phyloP scores from a whole-genome alignment of 2,888 invertebrate genomes.

The Steinernema hermaphroditum region DNA sequence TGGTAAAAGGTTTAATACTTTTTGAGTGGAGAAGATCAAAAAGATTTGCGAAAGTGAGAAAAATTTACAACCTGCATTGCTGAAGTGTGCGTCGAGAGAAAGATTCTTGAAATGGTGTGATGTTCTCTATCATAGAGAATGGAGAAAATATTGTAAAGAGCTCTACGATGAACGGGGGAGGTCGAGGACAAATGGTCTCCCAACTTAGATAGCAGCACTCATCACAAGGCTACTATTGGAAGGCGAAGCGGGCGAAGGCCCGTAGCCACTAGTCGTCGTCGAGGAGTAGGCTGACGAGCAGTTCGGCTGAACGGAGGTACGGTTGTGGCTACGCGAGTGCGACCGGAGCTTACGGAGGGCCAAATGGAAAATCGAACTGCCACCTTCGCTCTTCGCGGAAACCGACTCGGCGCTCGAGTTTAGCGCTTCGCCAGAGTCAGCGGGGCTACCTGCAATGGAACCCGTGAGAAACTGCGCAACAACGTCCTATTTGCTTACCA shows the following conservation, averaged over 20 bases:
- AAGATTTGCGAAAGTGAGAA: too few species aligned
- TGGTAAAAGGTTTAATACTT: too few species aligned
- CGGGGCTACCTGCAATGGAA: slow-evolving; percentile 3
- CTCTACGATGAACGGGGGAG: too few species aligned
- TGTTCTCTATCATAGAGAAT: background rate
- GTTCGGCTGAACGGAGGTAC: slow-evolving; percentile 10
- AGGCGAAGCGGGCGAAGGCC: slow-evolving; percentile 8
- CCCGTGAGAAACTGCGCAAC: background rate
- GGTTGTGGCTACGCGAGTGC: background rate
- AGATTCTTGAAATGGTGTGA: too few species aligned
- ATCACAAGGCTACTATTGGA: background rate
- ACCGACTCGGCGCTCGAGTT: slow-evolving; percentile 7
- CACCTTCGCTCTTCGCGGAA: background rate
- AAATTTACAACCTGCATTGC: too few species aligned
- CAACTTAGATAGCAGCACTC: background rate
- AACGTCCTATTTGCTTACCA: background rate
- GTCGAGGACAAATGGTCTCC: background rate
- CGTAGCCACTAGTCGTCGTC: background rate
- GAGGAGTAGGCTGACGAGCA: slow-evolving; percentile 5
- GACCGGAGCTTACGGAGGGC: slow-evolving; percentile 10
- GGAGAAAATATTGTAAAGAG: background rate
- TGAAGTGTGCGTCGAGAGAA: too few species aligned
- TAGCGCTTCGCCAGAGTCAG: background rate
- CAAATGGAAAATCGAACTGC: slow-evolving; percentile 1
- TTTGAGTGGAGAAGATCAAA: too few species aligned